phyloP scores from a whole-genome alignment of 2,113 vertebrate species.

The Neolamprologus brichardi region DNA sequence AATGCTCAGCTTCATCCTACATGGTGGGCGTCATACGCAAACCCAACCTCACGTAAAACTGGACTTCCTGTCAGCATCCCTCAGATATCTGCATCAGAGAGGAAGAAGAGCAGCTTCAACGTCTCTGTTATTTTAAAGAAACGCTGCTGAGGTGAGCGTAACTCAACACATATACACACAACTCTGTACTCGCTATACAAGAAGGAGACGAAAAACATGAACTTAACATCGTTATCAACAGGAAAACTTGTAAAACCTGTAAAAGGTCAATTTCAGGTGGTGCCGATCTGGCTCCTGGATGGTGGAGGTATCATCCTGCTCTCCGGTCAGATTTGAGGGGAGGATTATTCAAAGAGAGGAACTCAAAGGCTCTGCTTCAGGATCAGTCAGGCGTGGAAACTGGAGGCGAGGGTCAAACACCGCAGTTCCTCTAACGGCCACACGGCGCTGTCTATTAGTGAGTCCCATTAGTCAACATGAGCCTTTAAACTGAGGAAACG shows the following conservation, averaged over 20 bases:
- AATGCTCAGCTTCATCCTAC: background rate
- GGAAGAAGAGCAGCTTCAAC: background rate
- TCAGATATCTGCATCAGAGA: background rate
- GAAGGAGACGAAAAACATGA: background rate
- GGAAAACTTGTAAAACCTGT: background rate
- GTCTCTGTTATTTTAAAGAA: background rate
- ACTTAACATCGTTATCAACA: background rate
- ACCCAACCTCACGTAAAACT: rapidly evolving
- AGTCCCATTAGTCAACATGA: rapidly evolving
- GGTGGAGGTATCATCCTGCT: rapidly evolving
- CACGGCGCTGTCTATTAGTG: rapidly evolving
- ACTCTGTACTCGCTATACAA: background rate
- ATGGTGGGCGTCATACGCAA: background rate
- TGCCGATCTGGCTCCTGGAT: background rate
- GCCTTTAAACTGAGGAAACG: background rate
- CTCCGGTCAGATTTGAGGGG: background rate
- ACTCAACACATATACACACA: background rate
- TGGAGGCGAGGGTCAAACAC: background rate
- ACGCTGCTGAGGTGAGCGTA: background rate
- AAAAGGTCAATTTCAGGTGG: background rate
- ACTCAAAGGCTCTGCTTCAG: background rate
- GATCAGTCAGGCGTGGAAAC: background rate
- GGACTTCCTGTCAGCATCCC: rapidly evolving
- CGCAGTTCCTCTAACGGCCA: background rate
- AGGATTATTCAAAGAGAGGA: background rate